phyloP scores from a whole-genome alignment of 35 echinoderm and acorn worm species.

The Strongylocentrotus purpuratus region DNA sequence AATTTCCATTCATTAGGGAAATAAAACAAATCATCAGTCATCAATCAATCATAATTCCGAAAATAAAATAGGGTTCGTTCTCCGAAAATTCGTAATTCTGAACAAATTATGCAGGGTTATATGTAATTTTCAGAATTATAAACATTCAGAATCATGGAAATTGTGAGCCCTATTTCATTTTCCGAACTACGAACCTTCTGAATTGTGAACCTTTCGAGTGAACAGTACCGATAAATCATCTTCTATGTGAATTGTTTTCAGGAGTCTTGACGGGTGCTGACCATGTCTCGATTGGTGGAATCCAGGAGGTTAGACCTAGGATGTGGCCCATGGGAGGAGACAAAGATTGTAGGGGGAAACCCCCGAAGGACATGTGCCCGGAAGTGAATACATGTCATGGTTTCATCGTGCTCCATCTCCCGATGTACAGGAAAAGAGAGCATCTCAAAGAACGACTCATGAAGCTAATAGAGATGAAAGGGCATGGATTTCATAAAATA shows the following conservation, averaged over 20 bases:
- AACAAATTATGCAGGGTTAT: too few species aligned
- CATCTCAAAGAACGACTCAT: neutral
- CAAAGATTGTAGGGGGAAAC: neutral
- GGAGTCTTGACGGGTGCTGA: neutral
- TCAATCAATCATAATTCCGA: too few species aligned
- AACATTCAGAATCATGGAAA: too few species aligned
- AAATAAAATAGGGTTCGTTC: too few species aligned
- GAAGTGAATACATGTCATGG: slow-evolving; percentile 33
- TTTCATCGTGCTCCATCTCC: neutral
- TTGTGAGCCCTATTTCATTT: too few species aligned
- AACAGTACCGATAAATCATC: too few species aligned
- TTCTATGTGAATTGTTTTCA: neutral
- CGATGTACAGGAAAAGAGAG: neutral
- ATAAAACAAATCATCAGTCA: too few species aligned
- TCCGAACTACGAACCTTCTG: too few species aligned
- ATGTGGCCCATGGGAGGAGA: slow-evolving; percentile 28
- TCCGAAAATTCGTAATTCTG: too few species aligned
- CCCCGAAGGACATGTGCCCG: neutral
- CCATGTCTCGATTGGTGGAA: neutral
- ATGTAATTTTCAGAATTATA: too few species aligned
- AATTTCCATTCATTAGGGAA: too few species aligned
- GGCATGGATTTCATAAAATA: neutral
- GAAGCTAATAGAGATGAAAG: neutral
- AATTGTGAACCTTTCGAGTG: too few species aligned
- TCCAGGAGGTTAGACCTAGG: neutral